Evolutionary conservation across 2,888 invertebrate species (phyloP).

Genomic region (Drosophila aldrichi): DNA sequence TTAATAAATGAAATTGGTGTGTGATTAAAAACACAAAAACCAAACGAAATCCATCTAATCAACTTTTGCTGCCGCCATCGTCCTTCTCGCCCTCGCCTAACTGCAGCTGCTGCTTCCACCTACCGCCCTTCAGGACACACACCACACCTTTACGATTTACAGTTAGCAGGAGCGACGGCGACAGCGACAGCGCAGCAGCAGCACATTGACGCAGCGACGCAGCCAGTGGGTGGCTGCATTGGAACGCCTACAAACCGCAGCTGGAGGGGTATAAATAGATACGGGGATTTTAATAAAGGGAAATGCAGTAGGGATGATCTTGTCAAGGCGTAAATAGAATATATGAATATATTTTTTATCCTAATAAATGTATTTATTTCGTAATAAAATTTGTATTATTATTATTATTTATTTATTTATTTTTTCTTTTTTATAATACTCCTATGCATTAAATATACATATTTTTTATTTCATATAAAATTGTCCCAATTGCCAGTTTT

Average conservation of each 20-base stretch:
- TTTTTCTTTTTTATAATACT: background rate
- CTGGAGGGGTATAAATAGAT: conserved; percentile 18
- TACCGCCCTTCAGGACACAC: conserved; percentile 1
- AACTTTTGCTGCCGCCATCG: conserved; percentile 79
- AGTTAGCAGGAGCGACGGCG: conserved; percentile 36
- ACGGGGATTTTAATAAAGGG: conserved; percentile 30
- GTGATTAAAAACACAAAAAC: conserved; percentile 86
- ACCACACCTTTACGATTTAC: conserved; percentile 25
- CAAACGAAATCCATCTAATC: conserved; percentile 85
- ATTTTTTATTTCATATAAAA: background rate
- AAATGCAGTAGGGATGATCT: conserved; percentile 19
- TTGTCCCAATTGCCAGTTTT: conserved; percentile 2
- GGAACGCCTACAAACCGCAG: conserved; percentile 44
- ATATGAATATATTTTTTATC: background rate
- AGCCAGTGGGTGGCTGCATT: conserved; percentile 41
- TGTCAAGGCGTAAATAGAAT: conserved; percentile 4
- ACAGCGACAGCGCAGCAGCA: conserved; percentile 30
- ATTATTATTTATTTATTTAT: fast-evolving
- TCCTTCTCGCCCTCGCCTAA: conserved; percentile 9
- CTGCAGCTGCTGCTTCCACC: background rate
- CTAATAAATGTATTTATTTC: background rate
- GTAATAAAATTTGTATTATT: background rate
- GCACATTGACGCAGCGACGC: conserved; percentile 19
- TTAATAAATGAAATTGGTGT: conserved; percentile 85
- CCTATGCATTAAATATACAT: background rate